phyloP scores from a whole-genome alignment of 1,140 invertebrate species.

The Chrysoperla carnea region DNA sequence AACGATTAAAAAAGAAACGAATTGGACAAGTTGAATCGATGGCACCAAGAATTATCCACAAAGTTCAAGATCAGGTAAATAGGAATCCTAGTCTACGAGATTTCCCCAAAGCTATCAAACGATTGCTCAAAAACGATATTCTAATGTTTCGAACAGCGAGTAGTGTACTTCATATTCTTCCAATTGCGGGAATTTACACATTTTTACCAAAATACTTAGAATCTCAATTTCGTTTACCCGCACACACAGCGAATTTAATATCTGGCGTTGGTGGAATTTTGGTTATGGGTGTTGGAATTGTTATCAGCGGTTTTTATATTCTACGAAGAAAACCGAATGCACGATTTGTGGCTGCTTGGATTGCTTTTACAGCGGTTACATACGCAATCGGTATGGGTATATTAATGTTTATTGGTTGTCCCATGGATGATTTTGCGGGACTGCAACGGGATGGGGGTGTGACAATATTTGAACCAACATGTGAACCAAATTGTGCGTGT shows the following conservation, averaged over 20 bases:
- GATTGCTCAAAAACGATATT: conserved; percentile 75
- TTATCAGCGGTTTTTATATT: conserved; percentile 73
- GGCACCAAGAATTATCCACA: not conserved
- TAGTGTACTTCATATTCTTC: conserved; percentile 75
- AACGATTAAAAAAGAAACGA: conserved; percentile 25
- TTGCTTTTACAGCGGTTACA: conserved; percentile 70
- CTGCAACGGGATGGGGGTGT: conserved; percentile 28
- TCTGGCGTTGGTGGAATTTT: conserved; percentile 81
- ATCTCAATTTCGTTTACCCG: conserved; percentile 74
- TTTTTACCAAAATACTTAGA: conserved; percentile 90
- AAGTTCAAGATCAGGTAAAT: not conserved
- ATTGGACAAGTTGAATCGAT: too few species aligned
- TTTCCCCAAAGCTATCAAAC: conserved; percentile 72
- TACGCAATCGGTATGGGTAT: conserved; percentile 61
- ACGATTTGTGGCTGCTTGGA: conserved; percentile 74
- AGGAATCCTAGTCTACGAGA: conserved; percentile 28
- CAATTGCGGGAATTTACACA: conserved; percentile 79
- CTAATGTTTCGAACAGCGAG: conserved; percentile 77
- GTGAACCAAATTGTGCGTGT: conserved; percentile 50
- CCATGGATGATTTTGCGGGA: conserved; percentile 64
- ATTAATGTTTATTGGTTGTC: conserved; percentile 78
- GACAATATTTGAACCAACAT: conserved; percentile 35
- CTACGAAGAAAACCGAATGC: conserved; percentile 67
- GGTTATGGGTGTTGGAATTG: conserved; percentile 77
- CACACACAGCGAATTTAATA: conserved; percentile 77